phyloP scores from a whole-genome alignment of 2,797 vertebrate species.

The Alauda arvensis region DNA sequence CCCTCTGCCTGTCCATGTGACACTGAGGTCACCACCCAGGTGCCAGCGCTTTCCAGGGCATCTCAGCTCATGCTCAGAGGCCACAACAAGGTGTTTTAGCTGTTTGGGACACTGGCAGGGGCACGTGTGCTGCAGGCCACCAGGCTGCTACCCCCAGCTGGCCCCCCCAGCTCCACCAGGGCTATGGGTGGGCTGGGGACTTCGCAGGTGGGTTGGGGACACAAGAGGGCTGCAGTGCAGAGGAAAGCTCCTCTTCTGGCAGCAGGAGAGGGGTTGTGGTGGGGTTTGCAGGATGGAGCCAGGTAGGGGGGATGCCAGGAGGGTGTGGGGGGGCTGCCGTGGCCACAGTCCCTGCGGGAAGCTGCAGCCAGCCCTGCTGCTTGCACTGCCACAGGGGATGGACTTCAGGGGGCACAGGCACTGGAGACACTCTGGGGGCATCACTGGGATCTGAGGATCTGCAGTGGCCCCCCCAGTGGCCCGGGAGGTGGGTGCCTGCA shows the following conservation, averaged over 20 bases:
- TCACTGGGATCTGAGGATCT: background rate
- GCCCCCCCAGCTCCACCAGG: background rate
- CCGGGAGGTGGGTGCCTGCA: fast-evolving
- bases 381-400: background rate
- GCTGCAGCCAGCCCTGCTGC: background rate
- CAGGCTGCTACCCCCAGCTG: background rate
- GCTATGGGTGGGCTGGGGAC: fast-evolving
- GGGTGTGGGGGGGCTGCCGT: background rate
- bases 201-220: background rate
- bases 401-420: fast-evolving
- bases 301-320: background rate
- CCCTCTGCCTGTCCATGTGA: fast-evolving
- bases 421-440: background rate
- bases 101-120: background rate
- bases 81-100: fast-evolving
- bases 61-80: background rate
- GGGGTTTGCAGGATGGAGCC: background rate
- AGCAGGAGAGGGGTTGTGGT: background rate
- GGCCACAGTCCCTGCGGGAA: background rate
- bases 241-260: background rate
- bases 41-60: fast-evolving
- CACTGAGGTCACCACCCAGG: background rate
- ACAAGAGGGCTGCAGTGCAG: background rate
- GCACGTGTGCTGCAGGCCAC: background rate
- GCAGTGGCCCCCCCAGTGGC: background rate